These are phyloP conservation scores for Trissolcus basalis DNA, from an alignment of 1,140 invertebrate genomes.

Conservation along the genomic window DNA sequence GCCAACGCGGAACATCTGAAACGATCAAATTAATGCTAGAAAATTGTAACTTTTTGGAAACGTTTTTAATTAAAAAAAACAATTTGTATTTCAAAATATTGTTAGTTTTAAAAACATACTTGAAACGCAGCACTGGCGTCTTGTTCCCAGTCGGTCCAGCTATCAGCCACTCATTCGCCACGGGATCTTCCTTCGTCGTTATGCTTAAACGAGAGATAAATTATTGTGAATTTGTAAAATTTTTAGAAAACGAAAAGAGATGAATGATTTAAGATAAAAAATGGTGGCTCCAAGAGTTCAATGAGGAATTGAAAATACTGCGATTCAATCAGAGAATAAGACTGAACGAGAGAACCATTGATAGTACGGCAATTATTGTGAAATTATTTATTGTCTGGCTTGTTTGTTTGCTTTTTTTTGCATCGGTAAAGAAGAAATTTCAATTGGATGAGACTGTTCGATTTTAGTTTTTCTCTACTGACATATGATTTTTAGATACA, in stretches of 20 bases:
- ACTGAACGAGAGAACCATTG: conserved; percentile 21
- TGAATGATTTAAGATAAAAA: too few species aligned
- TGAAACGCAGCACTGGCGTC: conserved; percentile 69
- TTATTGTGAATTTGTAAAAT: neutral
- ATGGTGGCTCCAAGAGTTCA: too few species aligned
- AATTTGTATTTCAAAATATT: too few species aligned
- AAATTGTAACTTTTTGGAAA: too few species aligned
- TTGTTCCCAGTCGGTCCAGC: conserved; percentile 68
- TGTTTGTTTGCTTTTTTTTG: neutral
- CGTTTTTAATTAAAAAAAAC: too few species aligned
- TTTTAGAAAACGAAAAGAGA: too few species aligned
- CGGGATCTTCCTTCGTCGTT: conserved; percentile 60
- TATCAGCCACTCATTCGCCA: conserved; percentile 70
- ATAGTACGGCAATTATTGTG: too few species aligned
- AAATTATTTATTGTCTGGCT: too few species aligned
- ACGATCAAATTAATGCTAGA: too few species aligned
- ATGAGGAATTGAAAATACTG: conserved; percentile 4
- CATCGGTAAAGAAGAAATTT: conserved; percentile 38
- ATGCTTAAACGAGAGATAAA: conserved; percentile 61
- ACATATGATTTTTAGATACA: neutral
- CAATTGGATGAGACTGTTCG: neutral
- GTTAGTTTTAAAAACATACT: conserved; percentile 61
- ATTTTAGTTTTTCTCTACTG: conserved; percentile 11
- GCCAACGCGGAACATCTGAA: conserved; percentile 72
- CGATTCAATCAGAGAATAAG: conserved; percentile 19